Conservation (phyloP, 1,140 invertebrate genomes). For the Eubasilissa regina region DNA sequence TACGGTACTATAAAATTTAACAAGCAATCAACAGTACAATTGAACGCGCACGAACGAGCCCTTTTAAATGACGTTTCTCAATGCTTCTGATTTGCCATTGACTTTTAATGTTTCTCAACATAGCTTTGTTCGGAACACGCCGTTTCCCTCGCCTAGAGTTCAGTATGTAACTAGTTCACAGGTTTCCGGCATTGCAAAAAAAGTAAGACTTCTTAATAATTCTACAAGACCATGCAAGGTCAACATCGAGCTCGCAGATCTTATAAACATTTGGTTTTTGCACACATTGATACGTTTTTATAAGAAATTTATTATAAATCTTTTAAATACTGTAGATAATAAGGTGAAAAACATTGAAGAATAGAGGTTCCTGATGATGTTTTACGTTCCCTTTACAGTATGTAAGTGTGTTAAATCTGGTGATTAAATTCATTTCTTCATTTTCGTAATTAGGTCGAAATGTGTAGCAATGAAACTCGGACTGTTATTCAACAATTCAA, state of each 20-base stretch:
- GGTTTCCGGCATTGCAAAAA: constrained; percentile 41
- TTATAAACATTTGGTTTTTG: constrained; percentile 18
- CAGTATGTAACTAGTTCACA: constrained; percentile 35
- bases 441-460: too few species aligned
- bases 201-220: constrained; percentile 31
- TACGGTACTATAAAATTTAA: too few species aligned
- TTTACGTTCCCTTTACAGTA: too few species aligned
- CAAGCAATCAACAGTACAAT: too few species aligned
- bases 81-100: constrained; percentile 24
- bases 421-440: too few species aligned
- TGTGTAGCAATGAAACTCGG: too few species aligned
- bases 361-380: too few species aligned
- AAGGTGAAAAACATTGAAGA: too few species aligned
- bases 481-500: too few species aligned
- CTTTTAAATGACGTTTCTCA: constrained; percentile 9
- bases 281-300: constrained; percentile 5
- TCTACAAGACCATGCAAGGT: constrained; percentile 26
- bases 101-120: constrained; percentile 36
- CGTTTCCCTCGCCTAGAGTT: constrained; percentile 21
- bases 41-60: constrained; percentile 8
- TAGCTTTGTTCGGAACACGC: constrained; percentile 13
- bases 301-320: too few species aligned
- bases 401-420: too few species aligned
- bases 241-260: neutral
- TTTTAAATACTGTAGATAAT: too few species aligned